These are phyloP conservation scores for Oncorhynchus kisutch DNA, from an alignment of 2,113 vertebrate species.

Conservation along the genomic window DNA sequence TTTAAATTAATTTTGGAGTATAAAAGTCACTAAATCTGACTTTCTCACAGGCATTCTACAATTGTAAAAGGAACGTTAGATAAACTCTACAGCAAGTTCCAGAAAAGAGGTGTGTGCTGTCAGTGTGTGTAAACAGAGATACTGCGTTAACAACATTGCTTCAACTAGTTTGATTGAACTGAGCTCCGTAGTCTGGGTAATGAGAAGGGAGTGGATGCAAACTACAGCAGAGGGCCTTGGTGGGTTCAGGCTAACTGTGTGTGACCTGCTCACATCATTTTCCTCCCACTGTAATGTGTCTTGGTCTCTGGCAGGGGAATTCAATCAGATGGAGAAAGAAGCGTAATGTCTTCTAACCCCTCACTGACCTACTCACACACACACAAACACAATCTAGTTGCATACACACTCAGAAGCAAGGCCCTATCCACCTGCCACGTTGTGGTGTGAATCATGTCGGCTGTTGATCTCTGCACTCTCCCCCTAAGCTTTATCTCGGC, in stretches of 20 bases:
- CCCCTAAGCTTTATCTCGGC: no score
- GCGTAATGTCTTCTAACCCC: constrained; percentile 15
- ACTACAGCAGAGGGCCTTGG: constrained; percentile 3
- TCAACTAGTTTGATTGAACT: no score
- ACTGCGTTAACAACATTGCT: no score
- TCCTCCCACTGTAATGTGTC: constrained; percentile 19
- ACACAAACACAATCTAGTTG: constrained; percentile 8
- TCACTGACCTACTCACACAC: constrained; percentile 27
- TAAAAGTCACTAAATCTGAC: no score
- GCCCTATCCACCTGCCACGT: no score
- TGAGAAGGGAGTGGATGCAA: constrained; percentile 30
- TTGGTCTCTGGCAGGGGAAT: constrained; percentile 32
- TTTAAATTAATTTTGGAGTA: no score
- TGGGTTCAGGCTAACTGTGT: constrained; percentile 6
- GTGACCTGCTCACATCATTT: constrained; percentile 20
- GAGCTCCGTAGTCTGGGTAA: constrained; percentile 9
- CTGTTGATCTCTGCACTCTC: background rate
- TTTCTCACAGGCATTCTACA: no score
- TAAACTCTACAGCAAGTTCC: no score
- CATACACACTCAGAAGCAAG: background rate
- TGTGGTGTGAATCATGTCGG: no score
- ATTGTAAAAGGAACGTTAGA: no score
- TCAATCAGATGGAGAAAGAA: constrained; percentile 33
- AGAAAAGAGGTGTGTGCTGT: no score
- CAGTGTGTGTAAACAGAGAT: no score